A percentile compares a stretch with the other conserved stretches of the same genome.
These are phyloP conservation scores for Drosophila hydei DNA, from an alignment of 1,140 invertebrate genomes.

Conservation along the genomic window DNA sequence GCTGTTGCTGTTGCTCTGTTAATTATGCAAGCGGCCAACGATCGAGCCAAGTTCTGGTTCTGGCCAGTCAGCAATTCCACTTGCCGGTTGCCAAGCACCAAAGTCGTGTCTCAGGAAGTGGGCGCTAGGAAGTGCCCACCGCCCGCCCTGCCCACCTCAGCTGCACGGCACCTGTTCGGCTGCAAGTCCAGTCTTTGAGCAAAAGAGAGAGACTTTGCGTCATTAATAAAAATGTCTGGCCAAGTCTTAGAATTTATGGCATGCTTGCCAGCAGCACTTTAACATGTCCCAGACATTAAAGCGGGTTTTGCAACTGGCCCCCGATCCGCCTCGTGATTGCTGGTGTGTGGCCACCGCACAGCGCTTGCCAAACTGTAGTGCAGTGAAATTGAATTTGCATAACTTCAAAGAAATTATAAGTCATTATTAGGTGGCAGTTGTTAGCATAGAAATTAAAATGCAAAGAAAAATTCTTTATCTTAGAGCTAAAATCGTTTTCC, in stretches of 20 bases:
- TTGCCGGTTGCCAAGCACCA: constrained; percentile 5
- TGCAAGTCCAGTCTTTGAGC: constrained; percentile 41
- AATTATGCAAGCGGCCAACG: constrained; percentile 48
- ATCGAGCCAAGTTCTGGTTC: constrained; percentile 38
- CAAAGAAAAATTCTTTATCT: no score
- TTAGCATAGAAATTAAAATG: neutral
- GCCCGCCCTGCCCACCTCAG: neutral
- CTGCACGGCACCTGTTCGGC: constrained; percentile 61
- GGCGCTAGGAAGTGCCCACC: constrained; percentile 43
- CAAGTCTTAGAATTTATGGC: constrained; percentile 79
- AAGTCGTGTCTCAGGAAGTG: constrained; percentile 44
- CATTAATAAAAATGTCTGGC: constrained; percentile 81
- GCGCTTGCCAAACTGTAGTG: constrained; percentile 47
- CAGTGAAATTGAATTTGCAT: constrained; percentile 21
- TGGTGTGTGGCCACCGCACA: constrained; percentile 22
- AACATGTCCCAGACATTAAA: constrained; percentile 66
- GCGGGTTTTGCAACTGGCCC: constrained; percentile 50
- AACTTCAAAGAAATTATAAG: neutral
- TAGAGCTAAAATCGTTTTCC: no score
- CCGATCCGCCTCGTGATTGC: neutral
- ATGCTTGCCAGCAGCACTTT: constrained; percentile 67
- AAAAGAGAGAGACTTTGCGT: constrained; percentile 53
- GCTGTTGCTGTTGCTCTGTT: constrained; percentile 30
- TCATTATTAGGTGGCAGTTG: neutral
- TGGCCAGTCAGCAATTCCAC: constrained; percentile 29